Evolutionary conservation across 2,888 invertebrate species (phyloP), one percentile per base, ranked within the genome.

Genomic region (Ectemnius continuus): DNA sequence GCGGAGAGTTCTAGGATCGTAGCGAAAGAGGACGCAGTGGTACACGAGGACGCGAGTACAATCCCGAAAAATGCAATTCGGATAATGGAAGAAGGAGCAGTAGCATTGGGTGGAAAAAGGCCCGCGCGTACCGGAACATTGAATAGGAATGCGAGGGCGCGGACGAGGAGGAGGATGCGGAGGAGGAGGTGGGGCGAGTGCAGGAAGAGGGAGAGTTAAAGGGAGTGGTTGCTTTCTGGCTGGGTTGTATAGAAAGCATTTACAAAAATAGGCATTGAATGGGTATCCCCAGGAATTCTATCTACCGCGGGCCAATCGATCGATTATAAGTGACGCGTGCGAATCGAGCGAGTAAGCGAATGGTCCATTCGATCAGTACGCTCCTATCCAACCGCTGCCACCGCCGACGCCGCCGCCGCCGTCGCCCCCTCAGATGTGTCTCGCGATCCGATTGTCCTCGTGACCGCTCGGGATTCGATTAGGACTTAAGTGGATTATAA

Each of bases 401-500:
- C n/a, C n/a, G n/a, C n/a, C n/a, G n/a, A n/a, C n/a, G n/a, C n/a
- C n/a, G n/a, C n/a, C n/a, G n/a, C n/a, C n/a, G n/a, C n/a, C n/a
- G n/a, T n/a, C n/a, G n/a, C n/a, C n/a, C n/a, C n/a, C n/a, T n/a
- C n/a, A 3, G 23, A 48, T 52, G 36, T 5, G 16, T 36, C 11
- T 47, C 59, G 28, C 20, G 48, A 58, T 63, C 71, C 75, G 79
- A 77, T 78, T 77, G 79, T 74, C 77, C 72, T 82, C 74, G 76
- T 79, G 36, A 2, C 72, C 63, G 60, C 69, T 80, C 78, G 70
- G 78, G 72, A 82, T 82, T 83, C 83, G 83, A 83, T 83, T 80
- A 83, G 76, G 75, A 72, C 78, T 75, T 81, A 81, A 83, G 83
- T 83, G 83, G 83, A 83, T 83, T 83, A 83, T 83, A 83, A 83